Evolutionary conservation across 2,113 vertebrate species (phyloP).

Genomic region (Chaetorhynchus papuensis): DNA sequence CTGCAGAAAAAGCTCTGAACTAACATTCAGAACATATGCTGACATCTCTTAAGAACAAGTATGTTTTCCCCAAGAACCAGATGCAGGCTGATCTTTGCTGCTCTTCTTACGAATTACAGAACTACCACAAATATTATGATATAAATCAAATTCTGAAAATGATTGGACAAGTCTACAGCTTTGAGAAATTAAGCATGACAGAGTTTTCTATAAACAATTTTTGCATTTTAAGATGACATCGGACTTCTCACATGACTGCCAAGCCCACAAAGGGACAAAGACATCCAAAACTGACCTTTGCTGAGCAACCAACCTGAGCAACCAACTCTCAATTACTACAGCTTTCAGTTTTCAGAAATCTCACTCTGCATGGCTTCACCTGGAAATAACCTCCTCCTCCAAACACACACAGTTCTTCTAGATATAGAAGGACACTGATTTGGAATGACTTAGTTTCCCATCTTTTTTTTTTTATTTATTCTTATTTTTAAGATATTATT

Average conservation of each 20-base stretch:
- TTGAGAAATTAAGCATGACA: not conserved
- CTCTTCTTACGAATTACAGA: not conserved
- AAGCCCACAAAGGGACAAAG: not conserved
- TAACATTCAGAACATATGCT: not conserved
- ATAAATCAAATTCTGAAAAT: fast-evolving
- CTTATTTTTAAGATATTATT: not conserved
- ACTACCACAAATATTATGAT: not conserved
- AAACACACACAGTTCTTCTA: not conserved
- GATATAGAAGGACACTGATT: not conserved
- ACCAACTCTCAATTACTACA: not conserved
- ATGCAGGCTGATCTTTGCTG: not conserved
- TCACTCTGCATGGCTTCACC: not conserved
- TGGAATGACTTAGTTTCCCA: fast-evolving
- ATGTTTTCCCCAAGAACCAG: not conserved
- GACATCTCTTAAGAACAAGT: not conserved
- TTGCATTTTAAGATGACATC: not conserved
- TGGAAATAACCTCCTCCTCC: not conserved
- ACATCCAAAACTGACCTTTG: not conserved
- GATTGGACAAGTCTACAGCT: not conserved
- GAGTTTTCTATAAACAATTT: not conserved
- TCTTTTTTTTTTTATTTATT: not conserved
- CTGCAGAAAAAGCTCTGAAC: not conserved
- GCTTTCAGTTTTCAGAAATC: not conserved
- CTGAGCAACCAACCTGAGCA: not conserved
- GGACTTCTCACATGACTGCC: not conserved